Conservation (phyloP, 2,888 invertebrate genomes). For the Antheraea assamensis region DNA sequence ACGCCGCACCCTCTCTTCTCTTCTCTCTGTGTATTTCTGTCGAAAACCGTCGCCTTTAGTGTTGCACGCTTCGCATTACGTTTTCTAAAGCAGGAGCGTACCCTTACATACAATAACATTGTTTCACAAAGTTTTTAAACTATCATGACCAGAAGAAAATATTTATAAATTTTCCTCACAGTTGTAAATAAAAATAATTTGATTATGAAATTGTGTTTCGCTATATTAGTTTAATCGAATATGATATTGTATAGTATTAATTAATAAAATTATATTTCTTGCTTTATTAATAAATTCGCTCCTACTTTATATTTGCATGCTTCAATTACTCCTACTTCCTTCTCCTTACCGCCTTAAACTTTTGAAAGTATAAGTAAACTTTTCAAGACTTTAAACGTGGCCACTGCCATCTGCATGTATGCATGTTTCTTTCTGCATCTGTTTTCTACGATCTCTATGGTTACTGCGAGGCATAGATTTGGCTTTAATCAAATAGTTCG, state of each 20-base stretch:
- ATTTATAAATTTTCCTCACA: background rate
- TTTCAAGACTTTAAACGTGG: slow-evolving; percentile 59
- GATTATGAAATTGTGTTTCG: background rate
- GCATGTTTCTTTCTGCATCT: slow-evolving; percentile 79
- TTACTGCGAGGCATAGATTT: slow-evolving; percentile 82
- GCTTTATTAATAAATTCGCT: slow-evolving; percentile 49
- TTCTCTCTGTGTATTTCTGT: slow-evolving; percentile 75
- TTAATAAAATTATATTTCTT: background rate
- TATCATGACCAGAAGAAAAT: background rate
- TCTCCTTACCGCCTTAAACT: slow-evolving; percentile 58
- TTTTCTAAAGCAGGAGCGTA: slow-evolving; percentile 79
- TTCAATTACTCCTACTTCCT: slow-evolving; percentile 60
- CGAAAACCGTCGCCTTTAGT: slow-evolving; percentile 77
- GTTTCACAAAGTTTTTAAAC: background rate
- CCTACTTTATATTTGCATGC: slow-evolving; percentile 80
- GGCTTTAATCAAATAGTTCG: slow-evolving; percentile 74
- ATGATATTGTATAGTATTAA: background rate
- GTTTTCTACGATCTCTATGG: slow-evolving; percentile 82
- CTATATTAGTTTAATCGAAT: background rate
- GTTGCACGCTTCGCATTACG: slow-evolving; percentile 78
- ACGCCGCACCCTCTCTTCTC: slow-evolving; percentile 72
- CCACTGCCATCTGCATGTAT: slow-evolving; percentile 64
- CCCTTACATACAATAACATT: background rate
- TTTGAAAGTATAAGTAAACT: slow-evolving; percentile 41
- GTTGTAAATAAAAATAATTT: background rate